These are phyloP conservation scores for Tragulus kanchil DNA, from an alignment of 2,113 vertebrate species.

Conservation along the genomic window DNA sequence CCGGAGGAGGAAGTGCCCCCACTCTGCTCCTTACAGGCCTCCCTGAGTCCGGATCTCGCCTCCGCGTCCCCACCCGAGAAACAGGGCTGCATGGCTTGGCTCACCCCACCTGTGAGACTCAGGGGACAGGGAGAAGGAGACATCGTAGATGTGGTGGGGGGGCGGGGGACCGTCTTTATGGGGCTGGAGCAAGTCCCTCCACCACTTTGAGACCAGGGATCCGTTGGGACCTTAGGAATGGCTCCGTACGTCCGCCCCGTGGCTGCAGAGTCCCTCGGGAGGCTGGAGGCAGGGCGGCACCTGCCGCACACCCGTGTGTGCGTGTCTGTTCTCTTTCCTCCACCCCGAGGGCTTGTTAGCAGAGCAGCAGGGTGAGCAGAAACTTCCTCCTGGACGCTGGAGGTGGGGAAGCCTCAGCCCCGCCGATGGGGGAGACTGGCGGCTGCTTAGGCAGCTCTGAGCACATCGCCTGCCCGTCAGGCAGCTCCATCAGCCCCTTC, in stretches of 20 bases:
- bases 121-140: not conserved
- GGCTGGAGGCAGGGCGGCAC: not conserved
- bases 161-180: not conserved
- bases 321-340: not conserved
- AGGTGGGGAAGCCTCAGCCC: not conserved
- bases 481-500: not conserved
- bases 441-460: not conserved
- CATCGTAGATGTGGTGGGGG: not conserved
- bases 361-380: not conserved
- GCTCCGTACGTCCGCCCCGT: not conserved
- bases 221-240: not conserved
- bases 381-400: not conserved
- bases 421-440: not conserved
- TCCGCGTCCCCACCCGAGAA: constrained; percentile 48
- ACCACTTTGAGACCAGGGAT: not conserved
- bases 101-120: not conserved
- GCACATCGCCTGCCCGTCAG: not conserved
- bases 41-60: not conserved
- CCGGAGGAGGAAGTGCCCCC: too few species aligned
- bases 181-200: not conserved
- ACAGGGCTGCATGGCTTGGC: not conserved
- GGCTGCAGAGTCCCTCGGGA: not conserved
- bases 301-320: fast-evolving
- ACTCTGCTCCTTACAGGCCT: not conserved
- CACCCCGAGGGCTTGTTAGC: not conserved